Evolutionary conservation across 2,797 vertebrate species (phyloP).

Genomic region (Acanthiza pusilla): DNA sequence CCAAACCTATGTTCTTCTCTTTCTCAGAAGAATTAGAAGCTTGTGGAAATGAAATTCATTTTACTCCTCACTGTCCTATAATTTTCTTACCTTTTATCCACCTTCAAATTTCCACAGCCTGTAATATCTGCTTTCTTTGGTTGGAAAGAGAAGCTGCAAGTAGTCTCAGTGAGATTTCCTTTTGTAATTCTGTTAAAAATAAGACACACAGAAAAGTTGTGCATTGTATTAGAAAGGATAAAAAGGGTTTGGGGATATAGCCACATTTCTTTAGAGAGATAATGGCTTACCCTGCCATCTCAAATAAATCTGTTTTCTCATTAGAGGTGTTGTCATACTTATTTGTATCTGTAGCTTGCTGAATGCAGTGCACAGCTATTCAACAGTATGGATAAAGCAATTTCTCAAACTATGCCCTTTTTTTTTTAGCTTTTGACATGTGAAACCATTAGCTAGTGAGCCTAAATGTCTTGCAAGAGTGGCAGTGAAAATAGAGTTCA

Average conservation of each 20-base stretch:
- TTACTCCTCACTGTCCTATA: neutral
- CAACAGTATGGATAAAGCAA: neutral
- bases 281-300: neutral
- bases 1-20: neutral
- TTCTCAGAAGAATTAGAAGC: neutral
- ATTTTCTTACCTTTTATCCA: slow-evolving; percentile 10
- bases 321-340: neutral
- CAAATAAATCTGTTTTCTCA: neutral
- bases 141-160: neutral
- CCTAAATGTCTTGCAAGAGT: neutral
- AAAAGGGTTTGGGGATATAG: neutral
- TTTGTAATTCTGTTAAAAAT: neutral
- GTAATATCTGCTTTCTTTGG: neutral
- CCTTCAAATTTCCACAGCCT: neutral
- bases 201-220: neutral
- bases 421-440: neutral
- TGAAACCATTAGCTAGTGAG: neutral
- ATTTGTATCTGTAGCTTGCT: neutral
- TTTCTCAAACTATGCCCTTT: neutral
- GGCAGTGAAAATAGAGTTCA: slow-evolving; percentile 21
- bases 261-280: neutral
- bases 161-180: neutral
- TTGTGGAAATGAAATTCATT: neutral
- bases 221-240: neutral
- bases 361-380: rapidly evolving